These are phyloP conservation scores for Ovis aries DNA, from an alignment of 2,113 vertebrate genomes.

Conservation along the genomic window ARS-UI_Ramb_v3.0 NC_056059.1:74866001-74866500, in stretches of 20 bases:
- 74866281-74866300: not conserved
- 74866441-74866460: not conserved
- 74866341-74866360: not conserved
- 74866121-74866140: too few species aligned
- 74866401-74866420: not conserved
- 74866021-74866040: too few species aligned
- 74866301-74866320: not conserved
- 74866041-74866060: too few species aligned
- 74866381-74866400: not conserved
- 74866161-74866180: not conserved
- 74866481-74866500: not conserved
- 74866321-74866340: not conserved
- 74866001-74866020: too few species aligned
- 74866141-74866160: too few species aligned
- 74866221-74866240: not conserved
- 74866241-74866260: not conserved
- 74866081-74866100: too few species aligned
- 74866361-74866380: not conserved
- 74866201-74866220: not conserved
- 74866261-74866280: not conserved
- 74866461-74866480: rapidly evolving
- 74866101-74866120: too few species aligned
- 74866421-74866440: not conserved
- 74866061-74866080: too few species aligned
- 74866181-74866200: not conserved